phyloP scores from a whole-genome alignment of 2,888 invertebrate species.

The Caenorhabditis virilis region DNA sequence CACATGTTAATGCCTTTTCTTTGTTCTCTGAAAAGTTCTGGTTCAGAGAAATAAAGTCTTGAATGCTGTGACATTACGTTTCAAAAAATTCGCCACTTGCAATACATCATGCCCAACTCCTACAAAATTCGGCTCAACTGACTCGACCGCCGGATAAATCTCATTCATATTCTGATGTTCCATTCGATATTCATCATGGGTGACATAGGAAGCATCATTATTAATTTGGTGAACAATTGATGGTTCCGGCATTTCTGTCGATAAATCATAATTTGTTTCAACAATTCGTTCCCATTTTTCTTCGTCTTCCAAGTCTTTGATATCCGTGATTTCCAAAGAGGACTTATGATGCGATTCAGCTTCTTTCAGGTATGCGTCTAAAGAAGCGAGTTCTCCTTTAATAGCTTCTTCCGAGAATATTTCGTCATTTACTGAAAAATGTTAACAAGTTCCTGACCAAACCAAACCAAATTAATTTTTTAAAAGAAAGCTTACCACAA shows the following conservation, averaged over 20 bases:
- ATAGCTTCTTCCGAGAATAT: conserved; percentile 66
- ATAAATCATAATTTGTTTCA: neutral
- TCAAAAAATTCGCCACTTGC: conserved; percentile 67
- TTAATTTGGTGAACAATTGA: conserved; percentile 22
- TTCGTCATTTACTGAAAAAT: conserved; percentile 62
- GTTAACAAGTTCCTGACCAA: neutral
- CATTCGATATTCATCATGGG: conserved; percentile 36
- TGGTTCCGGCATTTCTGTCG: conserved; percentile 3
- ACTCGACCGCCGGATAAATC: conserved; percentile 17
- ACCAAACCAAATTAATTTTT: neutral
- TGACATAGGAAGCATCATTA: conserved; percentile 36
- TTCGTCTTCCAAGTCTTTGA: conserved; percentile 11
- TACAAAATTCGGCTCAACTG: conserved; percentile 67
- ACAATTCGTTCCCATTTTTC: conserved; percentile 19
- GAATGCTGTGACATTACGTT: conserved; percentile 49
- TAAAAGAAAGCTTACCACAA: conserved; percentile 23
- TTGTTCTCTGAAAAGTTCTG: conserved; percentile 31
- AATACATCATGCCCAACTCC: conserved; percentile 69
- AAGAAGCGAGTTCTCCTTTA: conserved; percentile 54
- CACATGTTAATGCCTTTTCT: conserved; percentile 58
- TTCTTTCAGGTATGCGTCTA: conserved; percentile 35
- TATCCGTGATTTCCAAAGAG: neutral
- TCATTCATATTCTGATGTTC: conserved; percentile 5
- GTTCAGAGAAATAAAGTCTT: too few species aligned
- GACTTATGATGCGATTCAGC: neutral